Base-by-base conservation (phyloP, 2,888 invertebrate genomes). In the Apotomis capreana region DNA sequence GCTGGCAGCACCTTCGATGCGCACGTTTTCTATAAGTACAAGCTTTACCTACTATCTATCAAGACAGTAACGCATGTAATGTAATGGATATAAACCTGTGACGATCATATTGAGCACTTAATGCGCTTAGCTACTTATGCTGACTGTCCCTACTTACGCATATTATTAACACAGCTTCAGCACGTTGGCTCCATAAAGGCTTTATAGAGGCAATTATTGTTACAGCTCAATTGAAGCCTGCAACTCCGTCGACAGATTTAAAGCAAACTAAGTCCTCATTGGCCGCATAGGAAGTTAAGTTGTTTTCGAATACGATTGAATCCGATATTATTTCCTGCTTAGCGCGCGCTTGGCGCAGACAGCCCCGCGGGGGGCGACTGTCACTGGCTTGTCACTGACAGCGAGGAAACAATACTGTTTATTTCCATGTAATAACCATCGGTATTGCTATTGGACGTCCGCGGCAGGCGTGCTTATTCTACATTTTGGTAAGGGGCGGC, bases 391-490 rank as follows among this genome's bases (percentile, higher is more conserved):
- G 87, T 86, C 87, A 83, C 44, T 49, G 74, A 79, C 91, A 90
- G 81, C 58, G 15, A 78, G 83, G 85, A 79, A 88, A 89, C 89
- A 89, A 90, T 90, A 86, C 85, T 77, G 84, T 84, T 72, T 88
- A 87, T 89, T 88, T 86, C 86, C 83, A 87, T 86, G 84, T 86
- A 87, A 89, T 90, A 87, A 69, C 65, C 68, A 70, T 70, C 61
- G 86, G 87, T 86, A 87, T 86, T 84, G 85, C 84, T 85, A 89
- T 90, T 83, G 86, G 85, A 85, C 83, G 89, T 90, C 89, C 85
- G 81, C 80, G 87, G 85, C 89, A 88, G 81, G 77, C 81, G 81
- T 87, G 86, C 87, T 87, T 88, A 77, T 79, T 80, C 78, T 80
- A 82, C 81, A 79, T 83, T 82, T 80, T 79, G 81, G 80, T 74